phyloP scores from a whole-genome alignment of 2,113 vertebrate genomes.

The Tylochromis polylepis region DNA sequence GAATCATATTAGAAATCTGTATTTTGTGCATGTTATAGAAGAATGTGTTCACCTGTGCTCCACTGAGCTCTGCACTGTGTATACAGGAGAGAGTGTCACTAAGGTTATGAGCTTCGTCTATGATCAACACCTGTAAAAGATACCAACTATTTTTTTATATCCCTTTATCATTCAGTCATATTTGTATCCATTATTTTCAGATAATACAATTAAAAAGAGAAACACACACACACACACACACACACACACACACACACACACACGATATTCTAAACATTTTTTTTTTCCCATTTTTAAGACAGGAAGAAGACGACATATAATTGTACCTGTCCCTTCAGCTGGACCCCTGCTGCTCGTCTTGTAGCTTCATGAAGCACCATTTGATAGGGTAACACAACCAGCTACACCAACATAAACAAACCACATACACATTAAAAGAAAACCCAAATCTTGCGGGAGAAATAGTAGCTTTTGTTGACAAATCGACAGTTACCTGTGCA shows the following conservation, averaged over 20 bases:
- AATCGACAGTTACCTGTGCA: slow-evolving; percentile 70
- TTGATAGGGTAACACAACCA: slow-evolving; percentile 97
- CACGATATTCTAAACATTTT: neutral
- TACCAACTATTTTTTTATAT: neutral
- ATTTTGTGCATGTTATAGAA: neutral
- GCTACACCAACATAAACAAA: slow-evolving; percentile 58
- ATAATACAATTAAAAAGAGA: neutral
- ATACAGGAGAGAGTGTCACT: slow-evolving; percentile 89
- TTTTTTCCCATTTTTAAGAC: neutral
- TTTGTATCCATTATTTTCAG: neutral
- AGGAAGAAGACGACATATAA: neutral
- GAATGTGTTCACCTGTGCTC: slow-evolving; percentile 79
- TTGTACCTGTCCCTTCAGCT: slow-evolving; percentile 85
- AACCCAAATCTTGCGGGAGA: neutral
- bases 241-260: no score
- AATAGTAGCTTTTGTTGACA: neutral
- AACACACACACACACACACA: no score
- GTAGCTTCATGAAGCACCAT: slow-evolving; percentile 88
- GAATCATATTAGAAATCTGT: fast-evolving
- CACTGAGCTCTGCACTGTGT: slow-evolving; percentile 83
- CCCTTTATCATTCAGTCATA: neutral
- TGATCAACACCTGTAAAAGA: slow-evolving; percentile 72
- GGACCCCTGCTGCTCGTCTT: slow-evolving; percentile 83
- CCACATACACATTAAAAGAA: neutral
- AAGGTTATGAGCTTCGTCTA: slow-evolving; percentile 97